Conservation (phyloP, 2,888 invertebrate species). For the Sclerodermus sp. region DNA sequence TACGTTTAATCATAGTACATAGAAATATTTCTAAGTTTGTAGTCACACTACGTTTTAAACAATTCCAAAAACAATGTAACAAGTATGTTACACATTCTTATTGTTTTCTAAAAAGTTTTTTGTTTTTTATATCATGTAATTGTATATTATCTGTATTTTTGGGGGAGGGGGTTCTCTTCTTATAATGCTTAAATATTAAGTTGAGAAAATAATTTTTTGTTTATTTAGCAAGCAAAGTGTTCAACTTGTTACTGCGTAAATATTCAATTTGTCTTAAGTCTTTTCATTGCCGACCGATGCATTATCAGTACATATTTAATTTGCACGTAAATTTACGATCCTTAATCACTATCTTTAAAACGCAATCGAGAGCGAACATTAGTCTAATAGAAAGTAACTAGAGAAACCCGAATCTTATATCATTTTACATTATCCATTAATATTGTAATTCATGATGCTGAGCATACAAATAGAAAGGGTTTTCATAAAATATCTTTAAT, state of each 20-base stretch:
- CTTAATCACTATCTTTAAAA: slow-evolving; percentile 9
- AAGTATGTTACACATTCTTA: slow-evolving; percentile 31
- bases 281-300: slow-evolving; percentile 31
- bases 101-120: slow-evolving; percentile 38
- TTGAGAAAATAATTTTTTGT: slow-evolving; percentile 56
- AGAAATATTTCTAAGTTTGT: slow-evolving; percentile 23
- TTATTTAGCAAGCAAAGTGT: slow-evolving; percentile 48
- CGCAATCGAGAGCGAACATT: slow-evolving; percentile 13
- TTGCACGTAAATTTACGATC: slow-evolving; percentile 28
- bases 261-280: slow-evolving; percentile 31
- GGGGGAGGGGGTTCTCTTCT: too few species aligned
- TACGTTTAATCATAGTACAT: slow-evolving; percentile 6
- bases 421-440: slow-evolving; percentile 26
- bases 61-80: slow-evolving; percentile 37
- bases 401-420: slow-evolving; percentile 1
- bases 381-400: slow-evolving; percentile 21
- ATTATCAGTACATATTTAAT: slow-evolving; percentile 34
- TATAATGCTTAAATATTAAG: slow-evolving; percentile 51
- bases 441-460: slow-evolving; percentile 35
- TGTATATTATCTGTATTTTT: slow-evolving; percentile 38
- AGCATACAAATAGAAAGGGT: slow-evolving; percentile 30
- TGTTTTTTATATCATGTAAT: slow-evolving; percentile 29
- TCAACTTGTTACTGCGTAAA: slow-evolving; percentile 36
- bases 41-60: slow-evolving; percentile 32
- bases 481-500: slow-evolving; percentile 22